phyloP scores from a whole-genome alignment of 1,140 invertebrate genomes.

The Orius insidiosus region DNA sequence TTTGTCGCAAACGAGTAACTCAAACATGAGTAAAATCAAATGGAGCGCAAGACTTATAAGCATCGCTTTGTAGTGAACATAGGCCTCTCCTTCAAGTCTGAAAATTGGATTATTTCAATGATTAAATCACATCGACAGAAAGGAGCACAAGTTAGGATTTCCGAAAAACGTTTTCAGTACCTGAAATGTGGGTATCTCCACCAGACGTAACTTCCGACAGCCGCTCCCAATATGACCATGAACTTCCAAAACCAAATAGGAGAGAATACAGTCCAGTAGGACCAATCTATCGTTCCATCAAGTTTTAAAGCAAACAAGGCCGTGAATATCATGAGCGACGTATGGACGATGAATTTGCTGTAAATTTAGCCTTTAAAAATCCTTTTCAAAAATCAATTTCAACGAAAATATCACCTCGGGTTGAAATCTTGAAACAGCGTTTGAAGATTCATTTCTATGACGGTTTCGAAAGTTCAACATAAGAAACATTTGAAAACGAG shows the following conservation, averaged over 20 bases:
- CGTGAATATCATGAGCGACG: conserved; percentile 79
- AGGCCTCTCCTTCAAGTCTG: conserved; percentile 85
- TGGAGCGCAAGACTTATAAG: conserved; percentile 84
- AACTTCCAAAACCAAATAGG: conserved; percentile 95
- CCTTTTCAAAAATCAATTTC: conserved; percentile 14
- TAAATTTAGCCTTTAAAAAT: conserved; percentile 19
- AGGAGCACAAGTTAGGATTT: not conserved
- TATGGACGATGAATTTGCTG: conserved; percentile 93
- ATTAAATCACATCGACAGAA: too few species aligned
- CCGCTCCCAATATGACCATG: conserved; percentile 73
- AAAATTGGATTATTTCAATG: conserved; percentile 22
- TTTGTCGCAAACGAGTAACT: conserved; percentile 88
- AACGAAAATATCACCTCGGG: conserved; percentile 48
- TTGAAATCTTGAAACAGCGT: conserved; percentile 82
- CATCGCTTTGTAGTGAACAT: conserved; percentile 95
- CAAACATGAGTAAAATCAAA: conserved; percentile 89
- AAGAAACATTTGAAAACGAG: too few species aligned
- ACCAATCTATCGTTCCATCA: conserved; percentile 76
- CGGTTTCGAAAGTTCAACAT: too few species aligned
- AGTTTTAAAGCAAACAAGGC: conserved; percentile 73
- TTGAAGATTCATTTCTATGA: conserved; percentile 59
- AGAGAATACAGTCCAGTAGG: conserved; percentile 84
- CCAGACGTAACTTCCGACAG: conserved; percentile 84
- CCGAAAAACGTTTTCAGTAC: conserved; percentile 33
- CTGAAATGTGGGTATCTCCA: conserved; percentile 84